Percentiles rank a stretch among this genome's conserved stretches.
Conservation (phyloP, 2,113 vertebrate species). For the Notothenia rossii region DNA sequence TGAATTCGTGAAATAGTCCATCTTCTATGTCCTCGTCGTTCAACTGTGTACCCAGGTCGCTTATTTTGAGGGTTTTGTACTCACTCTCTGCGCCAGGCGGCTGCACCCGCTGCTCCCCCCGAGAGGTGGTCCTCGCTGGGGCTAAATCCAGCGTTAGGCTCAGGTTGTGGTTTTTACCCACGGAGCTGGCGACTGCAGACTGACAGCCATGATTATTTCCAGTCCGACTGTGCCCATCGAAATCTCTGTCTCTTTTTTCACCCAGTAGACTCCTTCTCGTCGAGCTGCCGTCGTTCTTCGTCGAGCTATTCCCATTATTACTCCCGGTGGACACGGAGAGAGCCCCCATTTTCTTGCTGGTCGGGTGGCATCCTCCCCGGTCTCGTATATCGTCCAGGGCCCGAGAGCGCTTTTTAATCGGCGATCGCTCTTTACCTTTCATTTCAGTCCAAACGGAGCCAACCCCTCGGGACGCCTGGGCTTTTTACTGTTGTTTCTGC, state of each 20-base stretch:
- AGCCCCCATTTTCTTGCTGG: constrained; percentile 92
- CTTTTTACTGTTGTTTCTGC: constrained; percentile 36
- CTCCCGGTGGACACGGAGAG: constrained; percentile 83
- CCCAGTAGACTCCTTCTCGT: constrained; percentile 86
- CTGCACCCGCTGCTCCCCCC: constrained; percentile 80
- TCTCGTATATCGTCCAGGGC: constrained; percentile 91
- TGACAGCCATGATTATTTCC: constrained; percentile 86
- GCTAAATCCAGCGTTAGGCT: constrained; percentile 81
- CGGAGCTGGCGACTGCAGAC: constrained; percentile 81
- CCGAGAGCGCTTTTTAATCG: constrained; percentile 95
- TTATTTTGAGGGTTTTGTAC: constrained; percentile 97
- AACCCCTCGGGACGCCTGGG: constrained; percentile 17
- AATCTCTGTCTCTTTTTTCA: constrained; percentile 90
- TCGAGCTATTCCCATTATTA: constrained; percentile 86
- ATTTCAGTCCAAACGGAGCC: constrained; percentile 78
- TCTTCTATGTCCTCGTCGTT: constrained; percentile 97
- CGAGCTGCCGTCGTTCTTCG: constrained; percentile 87
- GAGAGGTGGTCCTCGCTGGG: constrained; percentile 75
- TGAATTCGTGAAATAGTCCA: constrained; percentile 97
- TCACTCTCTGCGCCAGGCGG: constrained; percentile 84
- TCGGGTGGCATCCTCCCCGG: constrained; percentile 88
- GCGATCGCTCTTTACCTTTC: constrained; percentile 97
- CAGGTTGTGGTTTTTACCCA: constrained; percentile 85
- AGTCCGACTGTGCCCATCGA: constrained; percentile 86
- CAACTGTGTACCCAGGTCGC: constrained; percentile 93